A percentile compares a stretch with the other conserved stretches of the same genome.
phyloP scores from a whole-genome alignment of 2,888 invertebrate genomes.

The Allophyes oxyacanthae region DNA sequence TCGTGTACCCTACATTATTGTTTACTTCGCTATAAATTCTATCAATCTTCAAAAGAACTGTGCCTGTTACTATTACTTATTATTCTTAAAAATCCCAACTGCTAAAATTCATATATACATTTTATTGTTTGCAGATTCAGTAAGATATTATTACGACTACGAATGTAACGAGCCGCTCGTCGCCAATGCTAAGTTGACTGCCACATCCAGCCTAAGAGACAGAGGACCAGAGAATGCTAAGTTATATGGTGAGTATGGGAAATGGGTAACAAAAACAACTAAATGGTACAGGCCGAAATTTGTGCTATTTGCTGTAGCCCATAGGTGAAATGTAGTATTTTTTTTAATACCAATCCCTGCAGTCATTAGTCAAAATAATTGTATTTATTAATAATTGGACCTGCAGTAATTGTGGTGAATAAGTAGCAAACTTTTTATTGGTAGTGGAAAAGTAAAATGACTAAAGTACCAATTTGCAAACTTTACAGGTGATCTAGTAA shows the following conservation, averaged over 20 bases:
- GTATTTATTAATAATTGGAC: neutral
- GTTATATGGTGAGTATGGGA: constrained; percentile 92
- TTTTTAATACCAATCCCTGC: neutral
- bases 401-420: constrained; percentile 6
- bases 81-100: neutral
- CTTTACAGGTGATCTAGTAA: no score
- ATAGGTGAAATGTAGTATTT: neutral
- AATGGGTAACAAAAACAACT: constrained; percentile 9
- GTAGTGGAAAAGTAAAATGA: no score
- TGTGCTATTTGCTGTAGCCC: neutral
- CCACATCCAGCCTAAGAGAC: constrained; percentile 94
- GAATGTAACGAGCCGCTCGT: constrained; percentile 95
- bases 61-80: constrained; percentile 21
- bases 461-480: no score
- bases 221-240: constrained; percentile 96
- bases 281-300: constrained; percentile 7
- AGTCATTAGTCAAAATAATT: neutral
- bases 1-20: constrained; percentile 27
- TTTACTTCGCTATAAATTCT: constrained; percentile 37
- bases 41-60: constrained; percentile 28
- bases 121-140: constrained; percentile 74
- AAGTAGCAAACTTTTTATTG: no score
- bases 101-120: neutral
- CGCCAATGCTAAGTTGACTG: constrained; percentile 92
- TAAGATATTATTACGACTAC: constrained; percentile 84